Base-by-base conservation (phyloP, 2,888 invertebrate genomes). In the Eupithecia subumbrata region DNA sequence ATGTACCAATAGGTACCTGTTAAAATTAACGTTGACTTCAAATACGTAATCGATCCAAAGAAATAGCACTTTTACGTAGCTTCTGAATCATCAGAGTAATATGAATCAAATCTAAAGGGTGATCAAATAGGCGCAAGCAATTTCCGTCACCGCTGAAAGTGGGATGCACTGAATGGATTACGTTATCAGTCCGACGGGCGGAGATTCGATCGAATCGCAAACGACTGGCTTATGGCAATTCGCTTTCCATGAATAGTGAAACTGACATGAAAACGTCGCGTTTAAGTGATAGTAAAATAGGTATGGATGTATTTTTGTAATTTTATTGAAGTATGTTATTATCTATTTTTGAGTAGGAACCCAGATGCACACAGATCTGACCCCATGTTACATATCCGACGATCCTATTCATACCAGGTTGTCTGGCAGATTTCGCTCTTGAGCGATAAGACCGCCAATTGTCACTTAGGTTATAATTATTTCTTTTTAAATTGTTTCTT, bases 141-240 rank as follows among this genome's bases (percentile, higher is more conserved):
- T 79, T 73, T 78, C 75, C 74, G 75, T 74, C 77, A 77, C 70
- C 73, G 72, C 71, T 77, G 74, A 72, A 71, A 69, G 64, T 68
- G 70, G 77, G 75, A 77, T 77, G 78, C 77, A 75, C 72, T 76
- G 78, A 78, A 79, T 73, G 71, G 76, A 78, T 78, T 74, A 79
- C 72, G 73, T 69, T 77, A 80, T 80, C 77, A 75, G 69, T 78
- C 77, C 76, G 71, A 79, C 74, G 71, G 76, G 69, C 68, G 70
- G 73, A 77, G 76, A 78, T 80, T 81, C 66, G 76, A 75, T 76
- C 71, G 68, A 73, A 78, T 77, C 69, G 79, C 79, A 78, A 78
- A 79, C 72, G 75, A 75, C 75, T 75, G 66, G 71, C 69, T 72
- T 70, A 56, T 37, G 72, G 75, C 75, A 77, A 74, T 72, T 64